Percentiles rank a stretch among this genome's conserved stretches.
Evolutionary conservation across 2,888 invertebrate genomes (phyloP).

Genomic region (Leucania comma): DNA sequence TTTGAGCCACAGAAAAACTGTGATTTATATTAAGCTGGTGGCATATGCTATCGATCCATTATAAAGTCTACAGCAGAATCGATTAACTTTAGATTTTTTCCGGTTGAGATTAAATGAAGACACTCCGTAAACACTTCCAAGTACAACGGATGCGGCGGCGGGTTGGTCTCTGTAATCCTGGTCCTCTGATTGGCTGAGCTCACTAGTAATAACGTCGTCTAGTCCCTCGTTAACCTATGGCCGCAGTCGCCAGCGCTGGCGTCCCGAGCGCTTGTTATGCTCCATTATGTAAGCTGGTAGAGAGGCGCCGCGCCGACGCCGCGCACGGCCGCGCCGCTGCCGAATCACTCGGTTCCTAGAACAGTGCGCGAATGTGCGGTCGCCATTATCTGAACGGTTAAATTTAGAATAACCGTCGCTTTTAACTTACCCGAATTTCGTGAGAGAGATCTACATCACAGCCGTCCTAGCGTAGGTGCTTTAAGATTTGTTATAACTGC

Average conservation of each 20-base stretch:
- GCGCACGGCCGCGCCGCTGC: constrained; percentile 18
- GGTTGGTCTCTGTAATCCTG: constrained; percentile 14
- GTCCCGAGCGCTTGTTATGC: constrained; percentile 38
- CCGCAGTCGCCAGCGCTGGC: constrained; percentile 28
- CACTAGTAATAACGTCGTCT: constrained; percentile 35
- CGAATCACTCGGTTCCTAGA: constrained; percentile 59
- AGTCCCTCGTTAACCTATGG: constrained; percentile 59
- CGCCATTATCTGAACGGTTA: constrained; percentile 44
- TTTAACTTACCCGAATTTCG: constrained; percentile 24
- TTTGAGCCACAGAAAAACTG: neutral
- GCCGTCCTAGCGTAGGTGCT: constrained; percentile 1
- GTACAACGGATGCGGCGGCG: constrained; percentile 9
- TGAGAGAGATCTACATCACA: constrained; percentile 22
- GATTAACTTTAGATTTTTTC: neutral
- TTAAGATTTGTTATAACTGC: neutral
- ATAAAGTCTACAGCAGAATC: neutral
- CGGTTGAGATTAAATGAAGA: neutral
- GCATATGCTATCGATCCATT: neutral
- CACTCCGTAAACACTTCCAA: neutral
- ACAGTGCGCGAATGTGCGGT: constrained; percentile 45
- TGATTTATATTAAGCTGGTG: neutral
- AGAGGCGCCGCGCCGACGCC: constrained; percentile 46
- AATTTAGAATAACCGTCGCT: constrained; percentile 56
- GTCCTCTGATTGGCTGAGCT: constrained; percentile 36
- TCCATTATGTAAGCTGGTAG: constrained; percentile 34